Percentiles rank a stretch among this genome's conserved stretches.
phyloP scores from a whole-genome alignment of 2,113 vertebrate genomes.

The Naja naja region DNA sequence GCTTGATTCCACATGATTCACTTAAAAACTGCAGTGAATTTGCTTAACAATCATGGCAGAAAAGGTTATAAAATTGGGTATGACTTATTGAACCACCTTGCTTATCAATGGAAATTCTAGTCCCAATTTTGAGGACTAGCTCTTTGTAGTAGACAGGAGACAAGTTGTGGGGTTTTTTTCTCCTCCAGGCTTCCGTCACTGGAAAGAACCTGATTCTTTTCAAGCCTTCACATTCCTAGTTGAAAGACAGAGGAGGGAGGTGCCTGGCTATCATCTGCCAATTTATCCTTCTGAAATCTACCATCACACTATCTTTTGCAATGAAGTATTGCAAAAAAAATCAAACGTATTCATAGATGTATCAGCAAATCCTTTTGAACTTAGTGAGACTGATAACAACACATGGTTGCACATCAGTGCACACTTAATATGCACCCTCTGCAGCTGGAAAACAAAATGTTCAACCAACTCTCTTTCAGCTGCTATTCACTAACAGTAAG shows the following conservation, averaged over 20 bases:
- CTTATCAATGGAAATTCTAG: not conserved
- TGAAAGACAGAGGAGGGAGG: not conserved
- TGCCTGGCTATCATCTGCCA: not conserved
- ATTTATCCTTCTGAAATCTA: not conserved
- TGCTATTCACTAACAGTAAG: not conserved
- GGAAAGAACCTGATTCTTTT: not conserved
- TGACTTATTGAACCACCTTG: not conserved
- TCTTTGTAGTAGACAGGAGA: not conserved
- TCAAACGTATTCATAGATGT: not conserved
- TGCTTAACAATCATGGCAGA: not conserved
- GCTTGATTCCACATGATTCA: too few species aligned
- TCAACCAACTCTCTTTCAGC: not conserved
- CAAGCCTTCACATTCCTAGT: not conserved
- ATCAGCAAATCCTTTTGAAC: not conserved
- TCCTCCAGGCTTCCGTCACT: not conserved
- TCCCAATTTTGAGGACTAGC: not conserved
- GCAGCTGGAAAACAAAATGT: not conserved
- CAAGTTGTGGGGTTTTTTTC: not conserved
- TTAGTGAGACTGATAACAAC: not conserved
- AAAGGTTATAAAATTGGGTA: not conserved
- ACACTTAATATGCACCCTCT: not conserved
- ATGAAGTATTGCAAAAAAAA: not conserved
- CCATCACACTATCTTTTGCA: not conserved
- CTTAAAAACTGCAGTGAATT: not conserved
- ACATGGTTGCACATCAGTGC: not conserved